Evolutionary conservation across 2,888 invertebrate species (phyloP), one percentile per base, ranked within the genome.

Genomic region (Allacma fusca): DNA sequence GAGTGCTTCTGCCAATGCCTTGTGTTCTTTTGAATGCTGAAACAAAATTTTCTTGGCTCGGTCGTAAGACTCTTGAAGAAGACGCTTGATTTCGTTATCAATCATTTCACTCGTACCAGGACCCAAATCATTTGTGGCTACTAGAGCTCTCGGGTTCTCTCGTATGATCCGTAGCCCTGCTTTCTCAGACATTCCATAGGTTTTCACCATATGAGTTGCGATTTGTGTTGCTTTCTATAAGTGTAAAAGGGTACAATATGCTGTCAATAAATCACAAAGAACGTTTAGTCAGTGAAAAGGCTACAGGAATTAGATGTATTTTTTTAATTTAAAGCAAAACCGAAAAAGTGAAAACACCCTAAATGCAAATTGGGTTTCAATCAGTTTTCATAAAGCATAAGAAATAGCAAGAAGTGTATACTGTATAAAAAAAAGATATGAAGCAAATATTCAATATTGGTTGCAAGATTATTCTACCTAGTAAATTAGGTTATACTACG

Each of bases 171-270:
- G 90, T 21, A 95, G 90, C 0, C 95, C 96, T 78, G 94, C 92
- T 88, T 93, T 95, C 84, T 99, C 98, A 34, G 97, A 97, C 98
- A 99, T 98, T 77, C 99, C 99, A 91, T 93, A 97, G 86, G 93
- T 92, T 86, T 94, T 95, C 5, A 99, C 98, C 98, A 99, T 98
- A 85, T 93, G 92, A 24, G 92, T 92, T 5, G 98, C 98, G 80
- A 98, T 93, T 0, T 91, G 90, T 0, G 98, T 98, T 0, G 98
- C 98, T 86, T 92, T 92, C 89, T 92, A 91, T 4, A 79, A 78
- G 40, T 26, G 12, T 29, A 26, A 1, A 77, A 75, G 24, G 43
- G 23, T 7, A 21, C n/a, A 12, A 1, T 9, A 16, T 23, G 34
- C 1, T 7, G 29, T 40, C 9, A 69, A 69, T 7, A 34, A 28